Base-by-base conservation (phyloP, 2,888 invertebrate species). In the Amorpha juglandis region DNA sequence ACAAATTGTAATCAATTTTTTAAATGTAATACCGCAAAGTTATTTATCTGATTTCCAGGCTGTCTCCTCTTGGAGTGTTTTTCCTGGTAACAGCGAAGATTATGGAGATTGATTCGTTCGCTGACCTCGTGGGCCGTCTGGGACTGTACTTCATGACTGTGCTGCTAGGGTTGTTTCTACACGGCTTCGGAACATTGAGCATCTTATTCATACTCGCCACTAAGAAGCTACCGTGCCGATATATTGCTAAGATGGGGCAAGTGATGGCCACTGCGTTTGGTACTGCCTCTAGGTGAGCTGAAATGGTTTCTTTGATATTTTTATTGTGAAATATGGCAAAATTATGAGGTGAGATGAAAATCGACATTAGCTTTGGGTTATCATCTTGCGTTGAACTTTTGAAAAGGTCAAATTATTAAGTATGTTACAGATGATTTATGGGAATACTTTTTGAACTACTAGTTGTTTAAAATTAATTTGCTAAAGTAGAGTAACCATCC, bases 201-300 rank as follows among this genome's bases (percentile, higher is more conserved):
- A 83, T 97, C 8, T 94, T 99, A 64, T 99, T 97, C 91, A 96
- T 98, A 75, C 77, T 98, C 72, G 95, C 96, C 51, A 97, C 97
- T 0, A 95, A 97, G 78, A 96, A 95, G 71, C 94, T 98, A 70
- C 99, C 99, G 0, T 97, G 97, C 86, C 94, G 94, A 67, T 97
- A 96, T 77, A 95, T 98, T 67, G 96, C 95, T 14, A 96, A 96
- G 82, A 96, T 98, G 94, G 96, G 97, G 70, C 98, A 98, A 80
- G 98, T 99, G 27, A 94, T 98, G 89, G 97, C 98, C 4, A 99
- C 99, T 0, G 99, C 99, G 55, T 99, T 99, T 85, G 99, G 98
- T 75, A 99, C 99, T 38, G 98, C 98, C 38, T 99, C 98, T 48
- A 97, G 97, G 96, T 81, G 33, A 75, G 74, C 6, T 62, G n/a